A percentile compares a stretch with the other conserved stretches of the same genome.
Evolutionary conservation across 2,797 vertebrate genomes (phyloP).

Genomic region (Catharus ustulatus): DNA sequence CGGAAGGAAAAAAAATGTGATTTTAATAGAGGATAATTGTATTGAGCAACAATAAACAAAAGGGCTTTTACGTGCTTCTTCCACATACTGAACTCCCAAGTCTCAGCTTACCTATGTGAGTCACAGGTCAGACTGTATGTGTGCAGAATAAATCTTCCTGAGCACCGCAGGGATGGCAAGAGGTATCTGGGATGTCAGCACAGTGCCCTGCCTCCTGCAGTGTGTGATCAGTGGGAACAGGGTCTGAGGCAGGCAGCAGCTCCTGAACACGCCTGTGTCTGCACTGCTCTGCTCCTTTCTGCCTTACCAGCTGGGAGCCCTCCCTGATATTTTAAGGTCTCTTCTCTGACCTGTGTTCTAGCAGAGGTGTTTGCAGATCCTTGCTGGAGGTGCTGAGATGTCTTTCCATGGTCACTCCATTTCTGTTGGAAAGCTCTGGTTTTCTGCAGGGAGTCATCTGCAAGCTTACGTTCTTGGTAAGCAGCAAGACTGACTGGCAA

Average conservation of each 20-base stretch:
- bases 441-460: not conserved
- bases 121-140: not conserved
- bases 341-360: not conserved
- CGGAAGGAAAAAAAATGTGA: not conserved
- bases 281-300: not conserved
- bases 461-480: not conserved
- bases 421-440: not conserved
- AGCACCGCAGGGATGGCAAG: not conserved
- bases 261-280: not conserved
- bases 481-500: not conserved
- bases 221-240: rapidly evolving
- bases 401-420: not conserved
- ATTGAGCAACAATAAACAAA: conserved; percentile 15
- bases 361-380: not conserved
- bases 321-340: not conserved
- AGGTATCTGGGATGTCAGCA: not conserved
- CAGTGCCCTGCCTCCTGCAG: not conserved
- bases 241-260: not conserved
- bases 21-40: not conserved
- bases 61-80: not conserved
- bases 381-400: not conserved
- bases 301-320: not conserved
- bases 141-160: not conserved
- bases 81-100: not conserved
- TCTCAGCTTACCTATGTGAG: not conserved